Evolutionary conservation across 2,113 vertebrate genomes (phyloP).

Genomic region (Elanus axillaris): DNA sequence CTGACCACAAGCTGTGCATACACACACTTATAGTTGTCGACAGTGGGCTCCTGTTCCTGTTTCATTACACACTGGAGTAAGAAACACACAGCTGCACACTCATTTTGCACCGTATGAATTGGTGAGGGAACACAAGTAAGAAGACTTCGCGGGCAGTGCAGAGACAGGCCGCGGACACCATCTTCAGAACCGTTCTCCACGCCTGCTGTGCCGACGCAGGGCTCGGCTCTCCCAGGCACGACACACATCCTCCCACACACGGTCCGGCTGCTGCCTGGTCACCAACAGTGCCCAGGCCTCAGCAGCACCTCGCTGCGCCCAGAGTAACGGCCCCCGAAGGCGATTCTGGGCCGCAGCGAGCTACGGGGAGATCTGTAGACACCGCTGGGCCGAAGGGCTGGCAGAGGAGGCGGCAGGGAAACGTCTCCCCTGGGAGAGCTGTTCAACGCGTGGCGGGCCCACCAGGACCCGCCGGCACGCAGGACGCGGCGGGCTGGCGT

Average conservation of each 20-base stretch:
- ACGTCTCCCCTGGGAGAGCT: rapidly evolving
- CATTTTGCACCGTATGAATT: rapidly evolving
- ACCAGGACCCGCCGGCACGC: neutral
- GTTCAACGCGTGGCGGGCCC: rapidly evolving
- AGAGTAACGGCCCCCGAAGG: rapidly evolving
- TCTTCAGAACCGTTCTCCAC: rapidly evolving
- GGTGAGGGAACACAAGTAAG: neutral
- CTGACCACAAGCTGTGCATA: neutral
- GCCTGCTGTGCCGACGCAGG: rapidly evolving
- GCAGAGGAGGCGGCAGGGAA: no score
- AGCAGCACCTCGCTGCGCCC: rapidly evolving
- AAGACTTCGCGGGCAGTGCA: rapidly evolving
- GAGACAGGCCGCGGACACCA: neutral
- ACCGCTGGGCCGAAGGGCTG: neutral
- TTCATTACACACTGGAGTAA: rapidly evolving
- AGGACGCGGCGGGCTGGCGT: neutral
- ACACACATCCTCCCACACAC: rapidly evolving
- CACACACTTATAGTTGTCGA: rapidly evolving
- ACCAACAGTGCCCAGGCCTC: neutral
- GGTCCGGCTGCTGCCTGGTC: neutral
- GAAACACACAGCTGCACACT: rapidly evolving
- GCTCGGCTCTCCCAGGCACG: rapidly evolving
- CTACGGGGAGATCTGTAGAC: rapidly evolving
- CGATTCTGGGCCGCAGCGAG: neutral
- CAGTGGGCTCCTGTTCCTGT: neutral